Base-by-base conservation (phyloP, 2,888 invertebrate genomes). In the Campopleginae sp. region DNA sequence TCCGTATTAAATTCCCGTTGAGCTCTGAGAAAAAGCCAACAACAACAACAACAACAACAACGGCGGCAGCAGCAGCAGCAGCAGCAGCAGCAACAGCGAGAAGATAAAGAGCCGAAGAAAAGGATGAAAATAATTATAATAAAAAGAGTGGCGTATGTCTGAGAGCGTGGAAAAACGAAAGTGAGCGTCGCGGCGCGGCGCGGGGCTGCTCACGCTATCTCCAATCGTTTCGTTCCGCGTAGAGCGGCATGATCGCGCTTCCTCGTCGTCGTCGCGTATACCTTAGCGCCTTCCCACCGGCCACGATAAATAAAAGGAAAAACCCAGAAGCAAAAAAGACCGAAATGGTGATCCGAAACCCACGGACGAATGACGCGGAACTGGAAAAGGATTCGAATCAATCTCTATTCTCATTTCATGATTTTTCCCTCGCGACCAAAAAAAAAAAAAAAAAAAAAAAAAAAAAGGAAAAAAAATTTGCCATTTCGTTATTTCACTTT, bases 111-210 rank as follows among this genome's bases (percentile, higher is more conserved):
- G 68, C 74, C 38, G 63, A 75, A 72, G 46, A 33, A 70, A 48
- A 33, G 63, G 42, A 63, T 19, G 31, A 23, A 48, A 46, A 71
- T 38, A 38, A 42, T 31, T n/a, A n/a, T n/a, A n/a, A 61, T 31
- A 48, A 44, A 74, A 74, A 75, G 31, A n/a, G 68, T 51, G 38
- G 8, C 38, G 38, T 38, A 71, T 65, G 80, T 82, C 68, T 71
- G 85, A 72, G 82, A 86, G 83, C 87, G 86, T 87, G 86, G 87
- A 87, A 87, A 86, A 87, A 86, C 84, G 87, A 87, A 86, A 87
- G 87, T 85, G 87, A 80, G 76, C 81, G 44, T 81, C 65, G 46
- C 58, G 68, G 70, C 71, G 72, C 31, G 4, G 31, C n/a, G n/a
- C n/a, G 8, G 38, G 38, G 63, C 75, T 54, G 75, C 84, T 44